These are phyloP conservation scores for Hemicrepidius hirtus DNA, from an alignment of 2,888 invertebrate genomes.

Conservation along the genomic window DNA sequence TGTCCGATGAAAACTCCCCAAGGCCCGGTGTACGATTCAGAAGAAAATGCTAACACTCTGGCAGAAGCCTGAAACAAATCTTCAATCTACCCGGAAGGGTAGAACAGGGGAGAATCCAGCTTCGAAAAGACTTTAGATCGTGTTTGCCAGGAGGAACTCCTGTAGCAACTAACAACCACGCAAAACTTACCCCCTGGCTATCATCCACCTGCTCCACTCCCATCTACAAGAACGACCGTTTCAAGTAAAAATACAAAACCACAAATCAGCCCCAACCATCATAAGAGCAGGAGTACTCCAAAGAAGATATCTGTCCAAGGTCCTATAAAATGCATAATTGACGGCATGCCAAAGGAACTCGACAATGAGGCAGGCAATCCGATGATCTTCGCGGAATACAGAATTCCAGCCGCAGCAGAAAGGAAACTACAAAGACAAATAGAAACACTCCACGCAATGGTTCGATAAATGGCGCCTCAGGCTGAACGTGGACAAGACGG, in stretches of 20 bases:
- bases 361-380: no score
- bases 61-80: no score
- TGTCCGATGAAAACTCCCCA: no score
- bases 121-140: conserved; percentile 64
- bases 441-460: neutral
- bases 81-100: no score
- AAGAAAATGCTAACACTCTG: no score
- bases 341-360: no score
- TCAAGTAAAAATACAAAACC: no score
- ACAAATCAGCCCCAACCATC: neutral
- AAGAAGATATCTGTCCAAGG: neutral
- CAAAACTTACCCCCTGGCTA: neutral
- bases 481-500: neutral
- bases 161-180: conserved; percentile 9
- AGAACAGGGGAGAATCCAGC: conserved; percentile 59
- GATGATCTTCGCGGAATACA: neutral
- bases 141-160: conserved; percentile 64
- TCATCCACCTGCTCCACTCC: neutral
- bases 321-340: neutral
- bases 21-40: no score
- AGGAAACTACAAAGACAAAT: neutral
- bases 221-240: neutral
- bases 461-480: neutral
- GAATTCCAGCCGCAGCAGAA: neutral
- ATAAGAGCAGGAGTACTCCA: neutral